Base-by-base conservation (phyloP, 2,113 vertebrate genomes). In the Notothenia coriiceps region DNA sequence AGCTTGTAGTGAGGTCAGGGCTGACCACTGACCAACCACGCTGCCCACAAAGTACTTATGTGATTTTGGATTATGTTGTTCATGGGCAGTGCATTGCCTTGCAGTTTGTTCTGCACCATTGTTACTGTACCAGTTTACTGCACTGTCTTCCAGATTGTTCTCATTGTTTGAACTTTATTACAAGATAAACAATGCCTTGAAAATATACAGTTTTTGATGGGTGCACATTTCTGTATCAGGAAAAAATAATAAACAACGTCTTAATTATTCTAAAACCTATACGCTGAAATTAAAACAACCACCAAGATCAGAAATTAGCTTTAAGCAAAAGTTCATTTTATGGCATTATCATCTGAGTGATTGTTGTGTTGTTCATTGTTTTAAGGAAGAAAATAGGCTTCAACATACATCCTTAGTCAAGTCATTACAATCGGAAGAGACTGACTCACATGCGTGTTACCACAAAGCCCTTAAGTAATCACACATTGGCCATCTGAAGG, bases 401-500 rank as follows among this genome's bases (percentile, higher is more conserved):
- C 20, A 55, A 20, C 8, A 35, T 2, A 61, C 17, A 15, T 69
- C 44, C 17, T 8, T 5, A 9, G 47, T 40, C 1, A 62, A 65
- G 35, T 74, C 33, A 33, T 29, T 46, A 68, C 73, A 70, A 77
- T 55, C 52, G 71, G 60, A 47, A 51, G 60, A 67, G 68, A 52
- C 25, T 40, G 22, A 74, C 56, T 71, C 11, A 35, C 10, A 40
- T 60, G 70, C 46, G 4, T 4, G 29, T 29, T 29, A 29, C 3
- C 29, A 29, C 29, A 77, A 82, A 75, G 57, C 2, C 12, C 17
- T 84, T 63, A 70, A 55, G 74, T 66, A 89, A 90, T 77, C 70
- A 59, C 77, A 70, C 43, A 63, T 66, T 44, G 54, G 17, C 61
- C 51, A 61, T 63, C 51, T 74, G 13, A 84, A 79, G 56, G 87